A percentile compares a stretch with the other conserved stretches of the same genome.
phyloP scores from a whole-genome alignment of 2,888 invertebrate genomes.

The Electrophaes corylata region DNA sequence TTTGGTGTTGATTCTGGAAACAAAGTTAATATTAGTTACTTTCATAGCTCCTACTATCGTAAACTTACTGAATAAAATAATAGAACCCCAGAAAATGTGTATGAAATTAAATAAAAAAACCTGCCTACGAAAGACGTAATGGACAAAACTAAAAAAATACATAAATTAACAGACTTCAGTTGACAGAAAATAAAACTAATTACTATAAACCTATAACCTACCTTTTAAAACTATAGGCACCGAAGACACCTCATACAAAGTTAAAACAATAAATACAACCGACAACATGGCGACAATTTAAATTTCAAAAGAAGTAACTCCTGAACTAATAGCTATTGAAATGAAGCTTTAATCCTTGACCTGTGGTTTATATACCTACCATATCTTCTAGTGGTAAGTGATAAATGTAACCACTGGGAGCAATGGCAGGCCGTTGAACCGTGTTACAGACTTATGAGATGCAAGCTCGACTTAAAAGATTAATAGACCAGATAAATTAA shows the following conservation, averaged over 20 bases:
- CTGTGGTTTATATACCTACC: constrained; percentile 39
- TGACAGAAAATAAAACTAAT: not conserved
- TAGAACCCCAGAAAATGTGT: no score
- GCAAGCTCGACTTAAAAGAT: constrained; percentile 35
- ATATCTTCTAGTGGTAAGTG: constrained; percentile 31
- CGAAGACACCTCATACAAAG: constrained; percentile 39
- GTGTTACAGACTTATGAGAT: constrained; percentile 31
- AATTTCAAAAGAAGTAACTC: constrained; percentile 36
- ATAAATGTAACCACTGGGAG: constrained; percentile 28
- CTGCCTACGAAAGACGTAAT: no score
- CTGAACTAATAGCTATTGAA: constrained; percentile 35
- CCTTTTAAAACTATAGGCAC: constrained; percentile 62
- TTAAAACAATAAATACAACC: constrained; percentile 24
- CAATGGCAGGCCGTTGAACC: constrained; percentile 37
- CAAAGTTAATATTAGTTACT: constrained; percentile 19
- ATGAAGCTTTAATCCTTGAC: constrained; percentile 39
- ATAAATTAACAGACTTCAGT: not conserved
- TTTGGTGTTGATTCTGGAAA: constrained; percentile 59
- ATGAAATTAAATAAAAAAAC: no score
- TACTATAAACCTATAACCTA: constrained; percentile 30
- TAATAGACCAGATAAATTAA: constrained; percentile 30
- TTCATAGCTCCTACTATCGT: not conserved
- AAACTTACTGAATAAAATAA: no score
- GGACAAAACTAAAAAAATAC: not conserved
- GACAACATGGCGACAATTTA: constrained; percentile 35